phyloP scores from a whole-genome alignment of 1,140 invertebrate species.

The Dendroctonus valens region DNA sequence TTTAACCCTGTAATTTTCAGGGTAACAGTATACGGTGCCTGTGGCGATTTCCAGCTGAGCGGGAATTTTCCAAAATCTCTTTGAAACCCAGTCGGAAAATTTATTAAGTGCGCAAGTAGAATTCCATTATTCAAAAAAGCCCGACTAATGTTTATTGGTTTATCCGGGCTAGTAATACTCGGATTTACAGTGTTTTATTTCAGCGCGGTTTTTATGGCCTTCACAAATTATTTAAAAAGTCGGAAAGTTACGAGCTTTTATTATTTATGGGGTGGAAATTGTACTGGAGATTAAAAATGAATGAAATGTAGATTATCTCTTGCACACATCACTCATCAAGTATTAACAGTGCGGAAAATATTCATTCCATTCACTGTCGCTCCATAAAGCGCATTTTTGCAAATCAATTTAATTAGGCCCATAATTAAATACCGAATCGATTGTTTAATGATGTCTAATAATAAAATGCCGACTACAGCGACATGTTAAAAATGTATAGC shows the following conservation, averaged over 20 bases:
- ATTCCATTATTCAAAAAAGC: neutral
- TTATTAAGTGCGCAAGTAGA: no score
- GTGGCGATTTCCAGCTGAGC: no score
- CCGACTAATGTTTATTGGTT: constrained; percentile 6
- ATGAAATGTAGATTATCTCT: constrained; percentile 3
- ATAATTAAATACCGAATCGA: no score
- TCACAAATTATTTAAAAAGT: constrained; percentile 17
- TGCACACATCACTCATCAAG: neutral
- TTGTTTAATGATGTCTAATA: no score
- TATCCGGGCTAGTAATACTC: constrained; percentile 8
- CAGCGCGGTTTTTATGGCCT: constrained; percentile 11
- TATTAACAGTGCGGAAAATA: neutral
- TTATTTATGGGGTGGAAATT: constrained; percentile 12
- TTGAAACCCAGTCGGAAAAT: no score
- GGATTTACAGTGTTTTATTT: constrained; percentile 15
- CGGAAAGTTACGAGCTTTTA: constrained; percentile 9
- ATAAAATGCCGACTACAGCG: no score
- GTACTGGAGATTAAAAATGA: constrained; percentile 14
- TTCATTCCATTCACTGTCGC: no score
- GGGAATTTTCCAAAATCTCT: no score
- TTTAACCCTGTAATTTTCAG: constrained; percentile 16
- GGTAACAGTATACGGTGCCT: neutral
- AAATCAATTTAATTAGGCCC: no score
- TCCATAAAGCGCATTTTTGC: no score
- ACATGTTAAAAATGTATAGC: no score